These are phyloP conservation scores for Crambe crambe DNA, from an alignment of 37 sponge, comb jelly and placozoan species.

Conservation along the genomic window DNA sequence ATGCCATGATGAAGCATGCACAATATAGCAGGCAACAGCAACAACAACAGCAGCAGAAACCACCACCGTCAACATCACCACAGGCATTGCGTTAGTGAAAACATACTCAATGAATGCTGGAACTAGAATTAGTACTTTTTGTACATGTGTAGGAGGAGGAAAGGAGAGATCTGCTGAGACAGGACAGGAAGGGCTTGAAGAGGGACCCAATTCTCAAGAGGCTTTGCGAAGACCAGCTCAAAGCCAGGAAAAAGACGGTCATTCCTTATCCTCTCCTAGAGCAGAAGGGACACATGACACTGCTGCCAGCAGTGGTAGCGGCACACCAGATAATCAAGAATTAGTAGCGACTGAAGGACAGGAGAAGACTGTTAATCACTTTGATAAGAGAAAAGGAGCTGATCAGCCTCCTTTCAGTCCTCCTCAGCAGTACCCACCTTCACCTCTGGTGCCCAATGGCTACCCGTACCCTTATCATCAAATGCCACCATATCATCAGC, in stretches of 20 bases:
- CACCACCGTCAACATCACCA: no score
- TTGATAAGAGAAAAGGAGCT: background rate
- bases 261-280: no score
- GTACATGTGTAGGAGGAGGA: no score
- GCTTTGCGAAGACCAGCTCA: conserved; percentile 30
- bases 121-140: no score
- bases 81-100: no score
- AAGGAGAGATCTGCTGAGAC: background rate
- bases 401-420: background rate
- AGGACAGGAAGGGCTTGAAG: conserved; percentile 28
- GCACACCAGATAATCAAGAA: background rate
- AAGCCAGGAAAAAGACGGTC: conserved; percentile 11
- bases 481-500: background rate
- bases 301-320: background rate
- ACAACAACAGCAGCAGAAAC: background rate
- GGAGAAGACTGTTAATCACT: background rate
- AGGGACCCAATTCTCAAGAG: conserved; percentile 49
- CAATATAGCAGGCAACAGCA: conserved; percentile 13
- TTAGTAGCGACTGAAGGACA: background rate
- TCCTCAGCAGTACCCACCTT: background rate
- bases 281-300: background rate
- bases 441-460: background rate
- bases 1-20: background rate
- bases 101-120: no score
- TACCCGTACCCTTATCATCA: background rate